phyloP scores from a whole-genome alignment of 2,888 invertebrate species.

The Drosophila diplacantha region DNA sequence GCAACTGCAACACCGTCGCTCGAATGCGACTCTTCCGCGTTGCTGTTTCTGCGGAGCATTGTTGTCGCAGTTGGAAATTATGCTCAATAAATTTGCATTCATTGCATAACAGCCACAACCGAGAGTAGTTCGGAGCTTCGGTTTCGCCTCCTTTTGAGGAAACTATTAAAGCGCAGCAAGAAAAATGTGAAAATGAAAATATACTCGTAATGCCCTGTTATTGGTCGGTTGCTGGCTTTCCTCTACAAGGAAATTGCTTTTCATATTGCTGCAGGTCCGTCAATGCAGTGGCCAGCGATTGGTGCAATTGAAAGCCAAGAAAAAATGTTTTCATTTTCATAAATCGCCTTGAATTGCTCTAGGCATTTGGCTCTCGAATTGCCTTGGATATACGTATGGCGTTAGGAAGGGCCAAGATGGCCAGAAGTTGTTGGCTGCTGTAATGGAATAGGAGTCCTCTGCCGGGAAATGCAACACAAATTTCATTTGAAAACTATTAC shows the following conservation, averaged over 20 bases:
- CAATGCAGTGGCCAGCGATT: constrained; percentile 39
- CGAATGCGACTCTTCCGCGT: constrained; percentile 20
- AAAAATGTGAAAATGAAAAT: constrained; percentile 67
- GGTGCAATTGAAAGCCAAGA: constrained; percentile 55
- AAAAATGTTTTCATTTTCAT: constrained; percentile 64
- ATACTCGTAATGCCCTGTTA: constrained; percentile 53
- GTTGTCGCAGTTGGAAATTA: constrained; percentile 43
- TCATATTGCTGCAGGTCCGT: constrained; percentile 46
- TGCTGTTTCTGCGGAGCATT: constrained; percentile 23
- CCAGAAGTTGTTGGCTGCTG: constrained; percentile 13
- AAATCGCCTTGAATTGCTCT: constrained; percentile 41
- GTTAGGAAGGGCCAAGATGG: constrained; percentile 12
- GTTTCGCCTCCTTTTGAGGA: constrained; percentile 49
- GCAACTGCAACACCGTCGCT: constrained; percentile 16
- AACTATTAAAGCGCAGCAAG: constrained; percentile 64
- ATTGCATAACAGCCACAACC: constrained; percentile 50
- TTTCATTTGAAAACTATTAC: constrained; percentile 13
- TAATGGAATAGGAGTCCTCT: constrained; percentile 17
- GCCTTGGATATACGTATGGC: constrained; percentile 10
- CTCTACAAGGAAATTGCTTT: constrained; percentile 56
- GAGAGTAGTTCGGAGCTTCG: constrained; percentile 38
- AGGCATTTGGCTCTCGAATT: constrained; percentile 3
- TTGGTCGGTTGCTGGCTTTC: constrained; percentile 29
- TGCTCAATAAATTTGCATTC: constrained; percentile 56
- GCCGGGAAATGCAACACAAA: constrained; percentile 22